Evolutionary conservation across 92 coral and sea anemone genomes (phyloP).

Genomic region (Porites evermanni): DNA sequence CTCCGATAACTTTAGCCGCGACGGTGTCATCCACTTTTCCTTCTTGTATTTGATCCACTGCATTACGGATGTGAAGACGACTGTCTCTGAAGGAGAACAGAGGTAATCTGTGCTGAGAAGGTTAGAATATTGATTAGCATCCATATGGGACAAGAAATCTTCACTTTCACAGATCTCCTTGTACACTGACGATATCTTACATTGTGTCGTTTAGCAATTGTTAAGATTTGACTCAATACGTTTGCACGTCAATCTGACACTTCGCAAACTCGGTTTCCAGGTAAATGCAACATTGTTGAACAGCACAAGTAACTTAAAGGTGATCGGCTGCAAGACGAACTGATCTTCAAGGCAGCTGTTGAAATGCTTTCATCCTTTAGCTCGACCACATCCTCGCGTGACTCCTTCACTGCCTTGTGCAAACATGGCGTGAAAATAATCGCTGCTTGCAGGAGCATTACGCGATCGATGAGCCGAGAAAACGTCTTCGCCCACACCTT

Average conservation of each 20-base stretch:
- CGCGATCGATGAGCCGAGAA: slow-evolving; percentile 70
- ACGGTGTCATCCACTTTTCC: not conserved
- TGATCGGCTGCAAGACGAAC: slow-evolving; percentile 33
- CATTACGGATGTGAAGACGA: slow-evolving; percentile 53
- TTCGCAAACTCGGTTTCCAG: not conserved
- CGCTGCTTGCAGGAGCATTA: slow-evolving; percentile 66
- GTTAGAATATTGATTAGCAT: slow-evolving; percentile 30
- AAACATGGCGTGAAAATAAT: slow-evolving; percentile 79
- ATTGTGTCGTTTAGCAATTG: slow-evolving; percentile 1
- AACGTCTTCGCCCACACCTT: slow-evolving; percentile 62
- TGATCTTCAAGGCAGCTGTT: slow-evolving; percentile 49
- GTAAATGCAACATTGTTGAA: not conserved
- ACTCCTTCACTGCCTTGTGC: slow-evolving; percentile 27
- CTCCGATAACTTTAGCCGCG: slow-evolving; percentile 56
- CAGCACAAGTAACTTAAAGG: slow-evolving; percentile 15
- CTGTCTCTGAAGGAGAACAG: slow-evolving; percentile 15
- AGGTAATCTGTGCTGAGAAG: slow-evolving; percentile 42
- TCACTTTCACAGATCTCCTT: slow-evolving; percentile 52
- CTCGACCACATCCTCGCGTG: slow-evolving; percentile 47
- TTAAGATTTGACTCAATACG: not conserved
- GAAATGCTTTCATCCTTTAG: slow-evolving; percentile 40
- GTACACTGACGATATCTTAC: slow-evolving; percentile 12
- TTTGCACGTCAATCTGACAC: too few relatives aligned
- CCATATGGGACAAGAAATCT: slow-evolving; percentile 45
- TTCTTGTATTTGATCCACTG: slow-evolving; percentile 65